phyloP scores from a whole-genome alignment of 35 echinoderm and acorn worm genomes.

The Ophiothrix spiculata region DNA sequence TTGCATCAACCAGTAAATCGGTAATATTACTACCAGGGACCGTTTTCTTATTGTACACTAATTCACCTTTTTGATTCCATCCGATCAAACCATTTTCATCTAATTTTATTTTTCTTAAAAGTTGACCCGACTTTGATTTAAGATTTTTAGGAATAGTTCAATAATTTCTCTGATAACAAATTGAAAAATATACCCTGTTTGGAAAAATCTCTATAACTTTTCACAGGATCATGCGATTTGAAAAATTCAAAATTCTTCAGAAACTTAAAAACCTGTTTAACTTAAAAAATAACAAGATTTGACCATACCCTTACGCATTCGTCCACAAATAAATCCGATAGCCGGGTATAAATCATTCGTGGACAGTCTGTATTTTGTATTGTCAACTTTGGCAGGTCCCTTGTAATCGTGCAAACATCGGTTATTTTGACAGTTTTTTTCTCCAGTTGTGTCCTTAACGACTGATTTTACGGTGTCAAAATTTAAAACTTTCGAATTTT shows the following conservation, averaged over 20 bases:
- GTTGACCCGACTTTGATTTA: not conserved
- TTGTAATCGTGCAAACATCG: conserved; percentile 42
- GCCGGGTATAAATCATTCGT: too few species aligned
- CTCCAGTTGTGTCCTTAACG: conserved; percentile 28
- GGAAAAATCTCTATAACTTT: conserved; percentile 45
- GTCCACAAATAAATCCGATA: too few species aligned
- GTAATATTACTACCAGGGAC: conserved; percentile 21
- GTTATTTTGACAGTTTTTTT: conserved; percentile 7
- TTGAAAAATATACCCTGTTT: too few species aligned
- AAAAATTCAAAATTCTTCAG: conserved; percentile 67
- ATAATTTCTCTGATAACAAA: not conserved
- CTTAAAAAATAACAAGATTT: too few species aligned
- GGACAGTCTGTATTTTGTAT: conserved; percentile 52
- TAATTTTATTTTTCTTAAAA: not conserved
- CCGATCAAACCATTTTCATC: not conserved
- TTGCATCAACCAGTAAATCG: conserved; percentile 23
- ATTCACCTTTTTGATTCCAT: conserved; percentile 10
- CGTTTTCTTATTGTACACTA: not conserved
- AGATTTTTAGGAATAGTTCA: conserved; percentile 1
- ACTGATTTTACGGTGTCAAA: conserved; percentile 52
- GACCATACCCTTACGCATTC: too few species aligned
- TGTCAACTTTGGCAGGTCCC: not conserved
- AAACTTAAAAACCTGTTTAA: too few species aligned
- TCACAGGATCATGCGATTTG: conserved; percentile 33
- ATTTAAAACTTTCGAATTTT: conserved; percentile 27